Percentiles rank a stretch among this genome's conserved stretches.
These are phyloP conservation scores for Epinephelus lanceolatus DNA, from an alignment of 2,113 vertebrate genomes.

Conservation along the genomic window DNA sequence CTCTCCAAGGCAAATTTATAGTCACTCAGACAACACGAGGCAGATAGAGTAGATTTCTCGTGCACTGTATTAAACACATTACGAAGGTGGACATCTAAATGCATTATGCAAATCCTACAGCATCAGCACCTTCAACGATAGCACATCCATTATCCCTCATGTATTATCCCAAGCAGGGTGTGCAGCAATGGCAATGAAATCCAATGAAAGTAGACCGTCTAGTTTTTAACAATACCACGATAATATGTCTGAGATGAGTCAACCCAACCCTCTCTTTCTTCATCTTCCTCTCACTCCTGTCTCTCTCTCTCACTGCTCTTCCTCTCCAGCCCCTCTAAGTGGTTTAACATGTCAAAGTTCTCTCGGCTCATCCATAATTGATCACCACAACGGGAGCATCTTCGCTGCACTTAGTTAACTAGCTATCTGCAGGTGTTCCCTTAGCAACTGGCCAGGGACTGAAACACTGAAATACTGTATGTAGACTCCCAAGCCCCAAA, in stretches of 20 bases:
- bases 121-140: slow-evolving; percentile 33
- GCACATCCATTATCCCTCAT: slow-evolving; percentile 47
- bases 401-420: slow-evolving; percentile 85
- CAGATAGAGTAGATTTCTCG: background rate
- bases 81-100: slow-evolving; percentile 35
- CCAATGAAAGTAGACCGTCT: slow-evolving; percentile 36
- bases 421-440: slow-evolving; percentile 83
- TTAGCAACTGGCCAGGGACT: slow-evolving; percentile 77
- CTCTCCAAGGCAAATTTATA: slow-evolving; percentile 3
- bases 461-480: slow-evolving; percentile 60
- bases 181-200: slow-evolving; percentile 7
- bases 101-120: slow-evolving; percentile 43
- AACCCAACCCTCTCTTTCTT: slow-evolving; percentile 26
- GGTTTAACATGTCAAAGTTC: slow-evolving; percentile 87
- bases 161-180: slow-evolving; percentile 28
- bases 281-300: slow-evolving; percentile 56
- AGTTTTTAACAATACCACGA: slow-evolving; percentile 57
- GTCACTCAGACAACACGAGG: background rate
- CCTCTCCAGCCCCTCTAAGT: slow-evolving; percentile 80
- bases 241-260: slow-evolving; percentile 54
- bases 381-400: slow-evolving; percentile 79
- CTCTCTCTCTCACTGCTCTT: slow-evolving; percentile 62
- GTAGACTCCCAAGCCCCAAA: slow-evolving; percentile 62
- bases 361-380: slow-evolving; percentile 85
- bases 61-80: slow-evolving; percentile 5